Percentiles rank a stretch among this genome's conserved stretches.
Conservation (phyloP, 2,888 invertebrate genomes). For the Melanostoma mellinum region DNA sequence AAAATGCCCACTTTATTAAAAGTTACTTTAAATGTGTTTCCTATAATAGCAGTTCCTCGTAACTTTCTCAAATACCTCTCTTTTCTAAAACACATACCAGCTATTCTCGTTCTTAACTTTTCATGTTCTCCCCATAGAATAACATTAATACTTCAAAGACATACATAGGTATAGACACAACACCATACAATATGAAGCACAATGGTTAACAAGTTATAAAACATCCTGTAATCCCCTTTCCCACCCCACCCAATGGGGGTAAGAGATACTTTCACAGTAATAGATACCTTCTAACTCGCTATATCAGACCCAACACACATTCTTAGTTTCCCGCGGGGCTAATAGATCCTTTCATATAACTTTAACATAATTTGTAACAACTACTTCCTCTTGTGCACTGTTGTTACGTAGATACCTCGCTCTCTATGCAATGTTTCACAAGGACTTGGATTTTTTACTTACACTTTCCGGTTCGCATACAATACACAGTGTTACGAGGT, state of each 20-base stretch:
- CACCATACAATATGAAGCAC: slow-evolving; percentile 38
- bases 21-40: no score
- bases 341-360: slow-evolving; percentile 61
- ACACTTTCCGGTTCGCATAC: background rate
- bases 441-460: slow-evolving; percentile 15
- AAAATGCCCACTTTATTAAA: no score
- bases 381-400: slow-evolving; percentile 28
- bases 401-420: background rate
- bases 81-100: no score
- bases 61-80: no score
- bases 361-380: slow-evolving; percentile 66
- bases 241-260: background rate
- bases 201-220: slow-evolving; percentile 53
- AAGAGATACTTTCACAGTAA: background rate
- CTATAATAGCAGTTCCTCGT: no score
- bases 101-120: background rate
- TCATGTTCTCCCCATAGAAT: background rate
- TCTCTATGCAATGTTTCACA: background rate
- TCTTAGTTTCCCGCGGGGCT: slow-evolving; percentile 55
- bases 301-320: slow-evolving; percentile 15
- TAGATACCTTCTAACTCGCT: background rate
- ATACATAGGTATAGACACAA: slow-evolving; percentile 13
- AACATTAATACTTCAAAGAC: slow-evolving; percentile 1
- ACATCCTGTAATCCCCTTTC: slow-evolving; percentile 59
- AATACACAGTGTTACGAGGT: background rate